These are phyloP conservation scores for Oostethus manadensis DNA, from an alignment of 2,113 vertebrate genomes.

Conservation along the genomic window DNA sequence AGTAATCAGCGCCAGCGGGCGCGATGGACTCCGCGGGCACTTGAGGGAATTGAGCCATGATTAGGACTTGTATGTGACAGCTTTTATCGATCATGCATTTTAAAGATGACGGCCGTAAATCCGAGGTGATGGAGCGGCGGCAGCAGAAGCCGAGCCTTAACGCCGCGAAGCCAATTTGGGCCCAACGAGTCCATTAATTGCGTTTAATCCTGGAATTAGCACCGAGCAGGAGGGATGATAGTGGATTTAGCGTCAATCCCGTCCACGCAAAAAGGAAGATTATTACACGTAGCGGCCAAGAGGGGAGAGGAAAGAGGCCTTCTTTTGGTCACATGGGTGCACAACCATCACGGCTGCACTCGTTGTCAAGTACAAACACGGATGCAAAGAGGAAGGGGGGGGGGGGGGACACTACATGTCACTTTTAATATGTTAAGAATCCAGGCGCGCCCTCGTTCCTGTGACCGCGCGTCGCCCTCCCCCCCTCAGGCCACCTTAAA, in stretches of 20 bases:
- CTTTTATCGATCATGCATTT: constrained; percentile 58
- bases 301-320: constrained; percentile 3
- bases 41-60: constrained; percentile 89
- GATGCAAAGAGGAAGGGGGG: constrained; percentile 13
- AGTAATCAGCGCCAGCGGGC: constrained; percentile 92
- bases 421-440: constrained; percentile 85
- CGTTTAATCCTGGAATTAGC: constrained; percentile 72
- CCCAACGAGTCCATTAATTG: constrained; percentile 69
- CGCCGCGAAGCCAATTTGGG: constrained; percentile 52
- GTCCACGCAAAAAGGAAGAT: constrained; percentile 48
- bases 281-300: constrained; percentile 50
- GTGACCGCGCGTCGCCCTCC: constrained; percentile 76
- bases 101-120: constrained; percentile 50
- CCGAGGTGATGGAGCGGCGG: constrained; percentile 42
- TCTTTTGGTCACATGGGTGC: constrained; percentile 39
- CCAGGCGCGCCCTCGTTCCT: constrained; percentile 70
- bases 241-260: constrained; percentile 69
- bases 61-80: constrained; percentile 83
- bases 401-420: constrained; percentile 74
- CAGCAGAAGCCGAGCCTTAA: constrained; percentile 38
- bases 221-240: constrained; percentile 64
- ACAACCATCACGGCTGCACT: constrained; percentile 63
- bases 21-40: constrained; percentile 77
- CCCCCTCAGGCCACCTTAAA: constrained; percentile 78
- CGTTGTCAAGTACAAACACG: constrained; percentile 77